A percentile compares a stretch with the other conserved stretches of the same genome.
phyloP scores from a whole-genome alignment of 2,888 invertebrate species.

The Cosmia pyralina region DNA sequence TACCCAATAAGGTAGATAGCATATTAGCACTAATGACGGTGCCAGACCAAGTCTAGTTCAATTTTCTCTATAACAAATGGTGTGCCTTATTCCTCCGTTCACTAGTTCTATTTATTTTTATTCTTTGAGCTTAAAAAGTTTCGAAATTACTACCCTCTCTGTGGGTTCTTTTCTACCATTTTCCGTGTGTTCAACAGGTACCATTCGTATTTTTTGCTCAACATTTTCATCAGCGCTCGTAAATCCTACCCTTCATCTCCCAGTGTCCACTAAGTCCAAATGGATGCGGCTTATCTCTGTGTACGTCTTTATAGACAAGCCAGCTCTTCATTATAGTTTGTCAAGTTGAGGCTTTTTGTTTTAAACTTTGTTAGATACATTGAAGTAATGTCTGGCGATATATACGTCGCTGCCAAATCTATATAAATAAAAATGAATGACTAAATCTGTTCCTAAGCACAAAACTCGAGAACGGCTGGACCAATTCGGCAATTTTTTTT shows the following conservation, averaged over 20 bases:
- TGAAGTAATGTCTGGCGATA: background rate
- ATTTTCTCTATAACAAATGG: conserved; percentile 51
- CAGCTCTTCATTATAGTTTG: conserved; percentile 18
- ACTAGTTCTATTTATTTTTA: conserved; percentile 68
- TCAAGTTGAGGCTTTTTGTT: background rate
- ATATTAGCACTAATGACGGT: conserved; percentile 33
- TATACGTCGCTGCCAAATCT: background rate
- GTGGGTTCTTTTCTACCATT: conserved; percentile 46
- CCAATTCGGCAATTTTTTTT: too few relatives aligned
- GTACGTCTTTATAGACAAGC: conserved; percentile 16
- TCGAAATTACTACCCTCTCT: conserved; percentile 72
- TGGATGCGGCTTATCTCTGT: conserved; percentile 45
- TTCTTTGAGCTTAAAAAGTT: conserved; percentile 70
- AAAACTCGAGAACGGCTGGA: too few relatives aligned
- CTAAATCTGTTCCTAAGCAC: too few relatives aligned
- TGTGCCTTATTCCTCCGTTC: conserved; percentile 53
- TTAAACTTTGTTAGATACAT: background rate
- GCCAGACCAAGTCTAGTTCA: conserved; percentile 31
- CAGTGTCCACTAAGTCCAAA: conserved; percentile 43
- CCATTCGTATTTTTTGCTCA: conserved; percentile 64
- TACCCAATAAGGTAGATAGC: conserved; percentile 12
- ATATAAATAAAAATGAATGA: too few relatives aligned
- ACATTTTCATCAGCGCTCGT: conserved; percentile 67
- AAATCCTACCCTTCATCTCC: conserved; percentile 50
- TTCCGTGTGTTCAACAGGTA: conserved; percentile 70